Conservation (phyloP, 2,888 invertebrate genomes). For the Eristalis pertinax region DNA sequence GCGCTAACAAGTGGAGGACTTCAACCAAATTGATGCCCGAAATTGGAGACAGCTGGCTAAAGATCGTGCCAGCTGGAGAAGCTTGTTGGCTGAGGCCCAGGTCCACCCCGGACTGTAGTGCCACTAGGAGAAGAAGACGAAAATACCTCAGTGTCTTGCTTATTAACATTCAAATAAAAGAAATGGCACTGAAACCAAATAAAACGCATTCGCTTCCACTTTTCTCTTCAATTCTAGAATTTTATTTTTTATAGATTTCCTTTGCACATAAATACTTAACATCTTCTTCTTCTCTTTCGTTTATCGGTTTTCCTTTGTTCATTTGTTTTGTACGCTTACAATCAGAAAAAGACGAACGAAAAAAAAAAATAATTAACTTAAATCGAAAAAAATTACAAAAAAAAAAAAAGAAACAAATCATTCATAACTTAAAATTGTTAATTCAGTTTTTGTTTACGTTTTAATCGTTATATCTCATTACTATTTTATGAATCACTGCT, state of each 20-base stretch:
- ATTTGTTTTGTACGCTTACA: slow-evolving; percentile 69
- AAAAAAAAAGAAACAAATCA: slow-evolving; percentile 20
- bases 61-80: too few relatives aligned
- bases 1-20: too few relatives aligned
- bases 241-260: slow-evolving; percentile 36
- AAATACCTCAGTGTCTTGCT: too few relatives aligned
- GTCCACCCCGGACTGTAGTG: too few relatives aligned
- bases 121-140: too few relatives aligned
- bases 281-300: slow-evolving; percentile 19
- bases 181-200: too few relatives aligned
- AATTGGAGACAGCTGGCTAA: too few relatives aligned
- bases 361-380: background rate
- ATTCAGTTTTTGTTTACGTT: slow-evolving; percentile 12
- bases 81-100: too few relatives aligned
- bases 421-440: slow-evolving; percentile 33
- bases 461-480: background rate
- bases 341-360: slow-evolving; percentile 31
- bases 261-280: slow-evolving; percentile 66
- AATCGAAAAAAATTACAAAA: slow-evolving; percentile 32
- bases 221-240: slow-evolving; percentile 50
- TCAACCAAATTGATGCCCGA: too few relatives aligned
- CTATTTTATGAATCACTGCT: slow-evolving; percentile 58
- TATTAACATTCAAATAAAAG: too few relatives aligned
- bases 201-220: background rate
- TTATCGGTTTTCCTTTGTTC: slow-evolving; percentile 38